Evolutionary conservation across 2,888 invertebrate genomes (phyloP).

Genomic region (Oligia fasciuncula): DNA sequence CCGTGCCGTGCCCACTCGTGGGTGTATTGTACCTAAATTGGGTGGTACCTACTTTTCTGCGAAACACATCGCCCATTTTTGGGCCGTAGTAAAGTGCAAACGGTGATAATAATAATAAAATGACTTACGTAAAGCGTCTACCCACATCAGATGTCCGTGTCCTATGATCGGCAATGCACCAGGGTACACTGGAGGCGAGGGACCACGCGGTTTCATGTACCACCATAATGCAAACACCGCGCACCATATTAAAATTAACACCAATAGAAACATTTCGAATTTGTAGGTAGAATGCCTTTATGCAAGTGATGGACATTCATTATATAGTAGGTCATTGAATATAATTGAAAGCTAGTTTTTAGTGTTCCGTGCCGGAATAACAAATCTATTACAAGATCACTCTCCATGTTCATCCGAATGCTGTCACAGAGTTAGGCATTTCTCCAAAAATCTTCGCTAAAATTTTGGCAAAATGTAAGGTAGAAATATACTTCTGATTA

Average conservation of each 20-base stretch:
- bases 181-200: conserved; percentile 11
- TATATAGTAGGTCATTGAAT: background rate
- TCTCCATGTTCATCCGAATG: background rate
- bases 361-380: background rate
- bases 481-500: no score
- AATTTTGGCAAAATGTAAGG: no score
- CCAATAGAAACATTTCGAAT: background rate
- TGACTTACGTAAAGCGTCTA: background rate
- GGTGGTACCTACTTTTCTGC: no score
- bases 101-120: background rate
- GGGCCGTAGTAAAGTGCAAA: background rate
- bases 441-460: no score
- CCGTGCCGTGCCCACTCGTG: no score
- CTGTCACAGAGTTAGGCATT: background rate
- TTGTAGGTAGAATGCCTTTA: background rate
- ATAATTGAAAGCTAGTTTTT: background rate
- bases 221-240: conserved; percentile 5
- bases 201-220: background rate
- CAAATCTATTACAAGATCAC: background rate
- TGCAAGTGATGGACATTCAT: background rate
- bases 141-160: background rate
- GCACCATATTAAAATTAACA: conserved; percentile 11
- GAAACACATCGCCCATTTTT: no score
- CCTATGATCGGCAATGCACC: conserved; percentile 34
- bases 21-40: no score